Evolutionary conservation across 1,140 invertebrate genomes (phyloP).

Genomic region (Parapsyche elsis): DNA sequence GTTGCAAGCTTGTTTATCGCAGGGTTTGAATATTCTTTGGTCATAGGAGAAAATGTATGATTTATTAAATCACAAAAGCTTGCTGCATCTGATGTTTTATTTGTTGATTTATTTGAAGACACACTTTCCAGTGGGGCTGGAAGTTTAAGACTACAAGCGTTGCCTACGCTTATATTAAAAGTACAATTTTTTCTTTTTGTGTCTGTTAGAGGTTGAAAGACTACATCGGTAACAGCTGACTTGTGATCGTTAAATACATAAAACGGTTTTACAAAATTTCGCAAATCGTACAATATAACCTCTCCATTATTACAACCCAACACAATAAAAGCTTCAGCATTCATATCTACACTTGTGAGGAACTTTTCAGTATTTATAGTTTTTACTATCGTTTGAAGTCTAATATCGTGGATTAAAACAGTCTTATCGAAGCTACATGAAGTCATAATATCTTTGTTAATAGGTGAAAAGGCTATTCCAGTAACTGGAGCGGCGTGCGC

Average conservation of each 20-base stretch:
- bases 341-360: constrained; percentile 63
- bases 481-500: constrained; percentile 65
- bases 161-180: constrained; percentile 62
- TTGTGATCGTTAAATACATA: constrained; percentile 63
- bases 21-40: constrained; percentile 12
- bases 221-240: constrained; percentile 60
- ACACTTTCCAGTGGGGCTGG: not conserved
- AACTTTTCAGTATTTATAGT: constrained; percentile 62
- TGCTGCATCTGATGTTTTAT: constrained; percentile 39
- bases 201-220: constrained; percentile 60
- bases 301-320: constrained; percentile 64
- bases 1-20: constrained; percentile 7
- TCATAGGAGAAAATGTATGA: constrained; percentile 39
- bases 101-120: not conserved
- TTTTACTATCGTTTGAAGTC: constrained; percentile 63
- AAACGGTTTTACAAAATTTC: constrained; percentile 61
- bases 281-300: constrained; percentile 63
- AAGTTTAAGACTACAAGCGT: constrained; percentile 54
- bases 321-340: constrained; percentile 61
- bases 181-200: constrained; percentile 59
- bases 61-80: constrained; percentile 47
- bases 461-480: constrained; percentile 63
- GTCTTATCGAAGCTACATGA: constrained; percentile 66
- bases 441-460: constrained; percentile 65
- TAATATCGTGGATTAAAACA: constrained; percentile 64